Base-by-base conservation (phyloP, 2,888 invertebrate species). In the Mythimna pallens region DNA sequence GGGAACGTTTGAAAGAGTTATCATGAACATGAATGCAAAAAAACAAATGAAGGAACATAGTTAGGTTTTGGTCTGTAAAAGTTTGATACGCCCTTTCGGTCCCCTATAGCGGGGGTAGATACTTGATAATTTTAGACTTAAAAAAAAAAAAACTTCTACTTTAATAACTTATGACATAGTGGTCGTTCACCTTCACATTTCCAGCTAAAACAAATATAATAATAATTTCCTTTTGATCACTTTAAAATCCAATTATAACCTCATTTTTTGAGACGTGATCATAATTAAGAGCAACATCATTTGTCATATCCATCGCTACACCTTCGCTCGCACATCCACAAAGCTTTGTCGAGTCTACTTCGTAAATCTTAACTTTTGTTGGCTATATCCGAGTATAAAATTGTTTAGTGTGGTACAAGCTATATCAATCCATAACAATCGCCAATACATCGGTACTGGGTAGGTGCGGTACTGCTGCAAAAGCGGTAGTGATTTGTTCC, bases 281-380 rank as follows among this genome's bases (percentile, higher is more conserved):
- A 7, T 55, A 34, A 63, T 25, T 63, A 8, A 20, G 12, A 36
- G 10, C 20, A 62, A 63, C 0, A 22, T 50, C 25, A 3, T 22
- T 1, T 50, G 14, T 20, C 70, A n/a, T 59, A 73, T 77, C 78
- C 68, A 72, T 10, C 8, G 9, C 17, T 64, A 6, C 30, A 40
- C 47, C 50, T 63, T 54, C 10, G 9, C 80, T 86, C 65, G 70
- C 78, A 82, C 76, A 86, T 86, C 82, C 80, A 34, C 62, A 78
- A 82, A 82, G 72, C 76, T 86, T 83, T 84, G 87, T 90, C 85
- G 84, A 87, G 88, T 89, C 84, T 87, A 87, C 89, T 91, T 84
- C 88, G 92, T 95, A 95, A 94, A 95, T 95, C 92, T 94, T 89
- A 93, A 93, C 93, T 94, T 94, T 93, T 90, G 92, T 88, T 90